Evolutionary conservation across 1,140 invertebrate species (phyloP).

Genomic region (Drosophila pectinifera): DNA sequence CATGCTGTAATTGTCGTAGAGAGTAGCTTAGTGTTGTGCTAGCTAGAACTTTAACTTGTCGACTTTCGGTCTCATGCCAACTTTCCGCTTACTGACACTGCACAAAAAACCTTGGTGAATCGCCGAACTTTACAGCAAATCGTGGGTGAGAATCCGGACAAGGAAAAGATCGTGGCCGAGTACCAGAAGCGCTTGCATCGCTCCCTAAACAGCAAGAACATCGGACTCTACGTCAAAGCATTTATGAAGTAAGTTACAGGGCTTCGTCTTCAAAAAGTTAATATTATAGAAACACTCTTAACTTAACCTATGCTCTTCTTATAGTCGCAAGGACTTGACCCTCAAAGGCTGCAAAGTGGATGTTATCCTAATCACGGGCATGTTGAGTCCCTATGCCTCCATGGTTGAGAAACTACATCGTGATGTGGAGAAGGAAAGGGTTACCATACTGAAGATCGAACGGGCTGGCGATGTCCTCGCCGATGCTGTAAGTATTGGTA

Average conservation of each 20-base stretch:
- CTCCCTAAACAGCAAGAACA: conserved; percentile 93
- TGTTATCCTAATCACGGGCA: conserved; percentile 92
- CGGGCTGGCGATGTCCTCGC: conserved; percentile 91
- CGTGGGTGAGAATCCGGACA: conserved; percentile 86
- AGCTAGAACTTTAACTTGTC: conserved; percentile 7
- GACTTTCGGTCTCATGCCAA: conserved; percentile 30
- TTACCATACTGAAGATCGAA: conserved; percentile 93
- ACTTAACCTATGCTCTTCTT: too few species aligned
- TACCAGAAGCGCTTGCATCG: conserved; percentile 92
- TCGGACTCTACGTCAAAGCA: conserved; percentile 92
- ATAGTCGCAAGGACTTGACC: conserved; percentile 90
- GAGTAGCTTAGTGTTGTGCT: conserved; percentile 6
- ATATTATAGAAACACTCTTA: too few species aligned
- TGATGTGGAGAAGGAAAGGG: conserved; percentile 92
- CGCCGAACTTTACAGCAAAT: conserved; percentile 74
- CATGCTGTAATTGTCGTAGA: conserved; percentile 37
- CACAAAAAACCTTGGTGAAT: conserved; percentile 24
- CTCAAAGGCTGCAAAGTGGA: conserved; percentile 90
- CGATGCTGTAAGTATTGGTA: conserved; percentile 88
- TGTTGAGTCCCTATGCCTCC: conserved; percentile 91
- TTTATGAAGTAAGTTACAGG: conserved; percentile 92
- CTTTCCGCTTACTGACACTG: conserved; percentile 52
- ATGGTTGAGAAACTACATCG: conserved; percentile 92
- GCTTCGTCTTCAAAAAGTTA: too few species aligned
- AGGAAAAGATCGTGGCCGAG: conserved; percentile 91